Conservation (phyloP, 2,888 invertebrate species). For the Stegana nigrithorax region DNA sequence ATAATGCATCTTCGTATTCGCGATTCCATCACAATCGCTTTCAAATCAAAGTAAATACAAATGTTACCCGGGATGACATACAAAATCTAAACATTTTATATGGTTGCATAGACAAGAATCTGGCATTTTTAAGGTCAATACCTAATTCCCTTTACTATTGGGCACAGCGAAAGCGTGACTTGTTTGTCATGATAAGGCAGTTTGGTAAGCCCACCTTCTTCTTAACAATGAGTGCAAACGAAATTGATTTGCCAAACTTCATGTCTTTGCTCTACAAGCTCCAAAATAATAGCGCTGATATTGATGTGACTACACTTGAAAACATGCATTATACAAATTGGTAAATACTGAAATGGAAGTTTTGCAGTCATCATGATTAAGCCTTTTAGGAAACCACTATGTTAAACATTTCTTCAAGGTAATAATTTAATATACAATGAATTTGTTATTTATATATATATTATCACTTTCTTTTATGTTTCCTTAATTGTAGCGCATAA, state of each 20-base stretch:
- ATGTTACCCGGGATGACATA: background rate
- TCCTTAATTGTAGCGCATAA: too few species aligned
- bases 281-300: background rate
- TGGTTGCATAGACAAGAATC: background rate
- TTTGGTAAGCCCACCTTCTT: background rate
- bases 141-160: background rate
- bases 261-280: background rate
- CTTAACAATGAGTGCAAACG: background rate
- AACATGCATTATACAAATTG: constrained; percentile 32
- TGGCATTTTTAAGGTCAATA: background rate
- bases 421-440: too few species aligned
- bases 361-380: constrained; percentile 32
- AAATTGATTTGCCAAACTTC: background rate
- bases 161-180: background rate
- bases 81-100: background rate
- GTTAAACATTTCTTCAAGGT: constrained; percentile 46
- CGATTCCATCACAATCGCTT: constrained; percentile 26
- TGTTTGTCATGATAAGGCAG: background rate
- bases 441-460: too few species aligned
- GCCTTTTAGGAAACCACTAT: constrained; percentile 46
- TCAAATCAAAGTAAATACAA: constrained; percentile 44
- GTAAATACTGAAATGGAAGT: constrained; percentile 27
- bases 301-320: too few species aligned
- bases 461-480: too few species aligned
- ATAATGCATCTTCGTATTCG: constrained; percentile 15